Evolutionary conservation across 2,888 invertebrate genomes (phyloP).

Genomic region (Coelopa pilipes): DNA sequence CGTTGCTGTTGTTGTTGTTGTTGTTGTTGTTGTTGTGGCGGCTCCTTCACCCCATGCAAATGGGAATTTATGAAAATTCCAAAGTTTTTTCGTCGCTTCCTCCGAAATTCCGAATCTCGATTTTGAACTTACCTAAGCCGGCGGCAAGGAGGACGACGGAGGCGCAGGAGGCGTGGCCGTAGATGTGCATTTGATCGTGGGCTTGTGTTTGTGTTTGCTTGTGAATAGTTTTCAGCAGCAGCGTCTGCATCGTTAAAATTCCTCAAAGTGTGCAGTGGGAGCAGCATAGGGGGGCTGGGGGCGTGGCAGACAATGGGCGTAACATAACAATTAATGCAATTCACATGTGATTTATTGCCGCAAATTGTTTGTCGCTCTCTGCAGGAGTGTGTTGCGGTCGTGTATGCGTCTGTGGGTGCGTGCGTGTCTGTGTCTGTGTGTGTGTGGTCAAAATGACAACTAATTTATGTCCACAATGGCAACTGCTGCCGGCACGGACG

Average conservation of each 20-base stretch:
- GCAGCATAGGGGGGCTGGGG: conserved; percentile 24
- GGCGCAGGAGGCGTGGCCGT: too few species aligned
- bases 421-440: background rate
- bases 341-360: conserved; percentile 42
- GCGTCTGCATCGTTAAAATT: conserved; percentile 63
- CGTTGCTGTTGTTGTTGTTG: conserved; percentile 22
- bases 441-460: background rate
- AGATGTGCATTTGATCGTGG: background rate
- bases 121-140: too few species aligned
- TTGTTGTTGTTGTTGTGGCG: too few species aligned
- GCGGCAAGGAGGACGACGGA: too few species aligned
- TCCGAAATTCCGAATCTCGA: conserved; percentile 18
- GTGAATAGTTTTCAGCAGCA: conserved; percentile 51
- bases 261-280: conserved; percentile 49
- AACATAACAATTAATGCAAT: conserved; percentile 61
- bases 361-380: conserved; percentile 20
- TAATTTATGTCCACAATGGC: conserved; percentile 26
- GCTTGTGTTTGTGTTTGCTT: background rate
- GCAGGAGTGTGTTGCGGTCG: too few species aligned
- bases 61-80: conserved; percentile 55
- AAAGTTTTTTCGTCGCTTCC: conserved; percentile 24
- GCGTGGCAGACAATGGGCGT: conserved; percentile 46
- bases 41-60: conserved; percentile 40
- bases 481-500: too few species aligned
- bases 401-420: background rate